phyloP scores from a whole-genome alignment of 2,113 vertebrate genomes.

The Cavia aperea region DNA sequence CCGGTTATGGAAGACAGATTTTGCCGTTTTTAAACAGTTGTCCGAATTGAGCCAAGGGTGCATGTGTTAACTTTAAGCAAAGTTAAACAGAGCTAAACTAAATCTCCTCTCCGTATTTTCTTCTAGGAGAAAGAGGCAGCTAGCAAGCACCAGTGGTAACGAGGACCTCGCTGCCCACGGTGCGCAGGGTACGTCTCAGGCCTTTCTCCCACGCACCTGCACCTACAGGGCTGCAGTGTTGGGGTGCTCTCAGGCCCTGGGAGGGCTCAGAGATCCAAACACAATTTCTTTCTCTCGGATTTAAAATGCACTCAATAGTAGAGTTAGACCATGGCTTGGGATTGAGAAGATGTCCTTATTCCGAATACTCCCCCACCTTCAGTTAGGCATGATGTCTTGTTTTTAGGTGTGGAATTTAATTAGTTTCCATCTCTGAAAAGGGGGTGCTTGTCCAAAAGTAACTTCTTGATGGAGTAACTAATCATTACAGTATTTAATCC shows the following conservation, averaged over 20 bases:
- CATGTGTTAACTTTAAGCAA: conserved; percentile 30
- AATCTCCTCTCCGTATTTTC: conserved; percentile 42
- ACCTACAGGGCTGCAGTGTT: not conserved
- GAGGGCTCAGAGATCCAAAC: not conserved
- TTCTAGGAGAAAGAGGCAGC: conserved; percentile 50
- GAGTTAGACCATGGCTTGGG: not conserved
- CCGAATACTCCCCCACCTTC: not conserved
- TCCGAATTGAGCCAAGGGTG: not conserved
- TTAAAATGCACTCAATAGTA: not conserved
- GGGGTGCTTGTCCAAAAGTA: not conserved
- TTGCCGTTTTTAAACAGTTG: not conserved
- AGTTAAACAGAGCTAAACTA: conserved; percentile 28
- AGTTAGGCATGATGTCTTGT: not conserved
- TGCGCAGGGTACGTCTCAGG: conserved; percentile 26
- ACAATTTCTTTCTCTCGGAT: not conserved
- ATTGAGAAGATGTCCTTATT: conserved; percentile 3
- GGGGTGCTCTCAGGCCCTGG: not conserved
- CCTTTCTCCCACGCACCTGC: not conserved
- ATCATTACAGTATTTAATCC: not conserved
- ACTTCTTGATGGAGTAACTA: not conserved
- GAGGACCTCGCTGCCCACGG: not conserved
- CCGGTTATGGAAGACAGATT: not conserved
- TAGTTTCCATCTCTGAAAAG: not conserved
- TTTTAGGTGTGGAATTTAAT: not conserved
- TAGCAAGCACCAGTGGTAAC: not conserved